phyloP scores from a whole-genome alignment of 1,140 invertebrate genomes.

The Drosophila neocordata region DNA sequence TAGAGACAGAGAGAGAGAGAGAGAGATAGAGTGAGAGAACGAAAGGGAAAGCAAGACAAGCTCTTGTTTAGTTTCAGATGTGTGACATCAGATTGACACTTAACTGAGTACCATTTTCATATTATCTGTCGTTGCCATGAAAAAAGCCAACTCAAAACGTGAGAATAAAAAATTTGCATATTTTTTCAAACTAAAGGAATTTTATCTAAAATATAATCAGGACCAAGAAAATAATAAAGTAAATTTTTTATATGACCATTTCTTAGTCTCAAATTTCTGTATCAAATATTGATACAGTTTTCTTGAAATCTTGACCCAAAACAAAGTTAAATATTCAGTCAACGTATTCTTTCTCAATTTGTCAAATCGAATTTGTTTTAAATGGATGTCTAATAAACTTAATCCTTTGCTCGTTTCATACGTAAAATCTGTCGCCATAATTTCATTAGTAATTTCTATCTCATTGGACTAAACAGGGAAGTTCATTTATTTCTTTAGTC shows the following conservation, averaged over 20 bases:
- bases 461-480: conserved; percentile 49
- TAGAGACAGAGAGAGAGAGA: neutral
- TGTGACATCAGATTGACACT: conserved; percentile 65
- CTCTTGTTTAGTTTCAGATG: conserved; percentile 53
- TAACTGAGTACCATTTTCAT: conserved; percentile 56
- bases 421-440: conserved; percentile 41
- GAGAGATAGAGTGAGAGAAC: neutral
- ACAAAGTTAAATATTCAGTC: too few species aligned
- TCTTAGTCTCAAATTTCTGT: too few species aligned
- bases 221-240: neutral
- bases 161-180: too few species aligned
- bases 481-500: conserved; percentile 46
- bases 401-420: conserved; percentile 21
- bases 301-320: too few species aligned
- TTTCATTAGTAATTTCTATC: conserved; percentile 54
- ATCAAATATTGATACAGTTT: too few species aligned
- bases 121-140: conserved; percentile 25
- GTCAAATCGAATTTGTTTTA: neutral
- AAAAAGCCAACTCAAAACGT: conserved; percentile 17
- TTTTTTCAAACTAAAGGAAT: too few species aligned
- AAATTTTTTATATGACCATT: neutral
- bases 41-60: neutral
- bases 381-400: neutral
- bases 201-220: too few species aligned
- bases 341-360: neutral